Base-by-base conservation (phyloP, 2,113 vertebrate species). In the Montifringilla adamsi region DNA sequence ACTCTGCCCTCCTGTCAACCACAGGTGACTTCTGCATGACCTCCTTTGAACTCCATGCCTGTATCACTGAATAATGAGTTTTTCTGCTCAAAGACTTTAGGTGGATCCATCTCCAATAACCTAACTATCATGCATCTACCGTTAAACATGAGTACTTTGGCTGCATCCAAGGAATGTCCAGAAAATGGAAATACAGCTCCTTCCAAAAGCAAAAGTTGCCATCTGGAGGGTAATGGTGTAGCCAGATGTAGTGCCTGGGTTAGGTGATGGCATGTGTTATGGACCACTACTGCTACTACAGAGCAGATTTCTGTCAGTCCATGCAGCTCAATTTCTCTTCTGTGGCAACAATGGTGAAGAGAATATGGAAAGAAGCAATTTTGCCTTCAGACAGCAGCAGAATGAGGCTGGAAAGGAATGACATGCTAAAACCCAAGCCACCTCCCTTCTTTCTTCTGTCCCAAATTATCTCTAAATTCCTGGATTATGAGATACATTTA, bases 291-390 rank as follows among this genome's bases (percentile, higher is more conserved):
- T 28, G 6, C 87, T 47, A 39, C 27, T 4, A 37, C 4, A n/a
- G 8, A 62, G 28, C 23, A 74, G 47, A 72, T 50, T 67, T 62
- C 27, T 14, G 7, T 11, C 69, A 52, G 20, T 67, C 52, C 15
- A 8, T 6, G 44, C 16, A 55, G 9, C 7, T 19, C 22, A 31
- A 1, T 28, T 70, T 46, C 20, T 69, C 46, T 68, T 50, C 58
- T 16, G 15, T 15, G 14, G 27, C 33, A 68, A 46, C 49, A 59
- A 28, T 0, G 0, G 35, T 10, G 10, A 72, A 59, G 5, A 16
- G 15, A 26, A 37, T 68, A 43, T 6, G 27, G 63, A 59, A 31
- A 46, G 33, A 33, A 66, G 17, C 2, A 4, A n/a, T 59, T 41
- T 23, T 49, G 20, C 64, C 50, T 78, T 78, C n/a, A 58, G 31